Conservation (phyloP, 2,113 vertebrate species). For the Anoura caudifer region DNA sequence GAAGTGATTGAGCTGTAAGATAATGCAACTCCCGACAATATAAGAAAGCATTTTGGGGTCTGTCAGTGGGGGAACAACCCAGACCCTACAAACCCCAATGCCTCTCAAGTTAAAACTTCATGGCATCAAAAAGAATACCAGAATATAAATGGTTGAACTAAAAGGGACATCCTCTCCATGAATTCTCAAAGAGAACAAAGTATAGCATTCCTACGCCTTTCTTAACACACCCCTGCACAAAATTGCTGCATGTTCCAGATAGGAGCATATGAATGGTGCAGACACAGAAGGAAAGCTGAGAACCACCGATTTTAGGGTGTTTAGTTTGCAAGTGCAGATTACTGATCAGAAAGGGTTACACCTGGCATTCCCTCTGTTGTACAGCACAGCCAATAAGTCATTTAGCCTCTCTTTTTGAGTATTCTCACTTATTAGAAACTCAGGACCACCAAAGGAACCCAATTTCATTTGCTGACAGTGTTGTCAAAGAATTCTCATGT, state of each 20-base stretch:
- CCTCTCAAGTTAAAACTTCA: neutral
- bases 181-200: neutral
- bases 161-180: neutral
- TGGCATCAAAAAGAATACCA: neutral
- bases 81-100: neutral
- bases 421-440: neutral
- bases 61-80: neutral
- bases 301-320: neutral
- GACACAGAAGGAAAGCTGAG: neutral
- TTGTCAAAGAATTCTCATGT: neutral
- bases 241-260: neutral
- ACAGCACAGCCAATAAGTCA: neutral
- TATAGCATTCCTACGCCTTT: neutral
- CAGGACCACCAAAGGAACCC: neutral
- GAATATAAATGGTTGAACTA: neutral
- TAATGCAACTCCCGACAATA: neutral
- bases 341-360: neutral
- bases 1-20: neutral
- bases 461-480: neutral
- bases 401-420: neutral
- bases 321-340: neutral
- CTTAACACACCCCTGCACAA: neutral
- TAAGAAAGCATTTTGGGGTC: neutral
- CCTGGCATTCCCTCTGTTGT: neutral
- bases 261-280: neutral